Evolutionary conservation across 2,797 vertebrate species (phyloP), one percentile per base, ranked within the genome.

Genomic region (Arvicola amphibius): DNA sequence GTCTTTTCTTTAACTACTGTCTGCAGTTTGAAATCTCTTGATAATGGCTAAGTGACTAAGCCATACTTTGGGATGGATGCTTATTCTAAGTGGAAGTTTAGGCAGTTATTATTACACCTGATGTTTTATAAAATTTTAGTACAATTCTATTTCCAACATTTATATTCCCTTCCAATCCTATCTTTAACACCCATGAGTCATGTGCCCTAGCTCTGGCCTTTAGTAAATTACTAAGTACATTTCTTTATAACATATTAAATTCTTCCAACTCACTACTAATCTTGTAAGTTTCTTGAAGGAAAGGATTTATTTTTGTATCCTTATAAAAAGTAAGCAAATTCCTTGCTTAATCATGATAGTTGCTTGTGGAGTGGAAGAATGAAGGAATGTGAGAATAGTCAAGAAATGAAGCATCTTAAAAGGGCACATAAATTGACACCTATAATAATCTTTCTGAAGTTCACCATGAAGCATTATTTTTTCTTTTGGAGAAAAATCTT

Each of bases 341-440:
- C 1, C 6, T 96, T 53, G 32, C 19, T 91, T 89, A 43, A 59
- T 56, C n/a, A 25, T 21, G 81, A 34, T 19, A 71, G 3, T 29
- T 34, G 2, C 53, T 48, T 86, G 12, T 95, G 40, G 13, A 76
- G 21, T 10, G 27, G 17, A 71, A 56, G 19, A 61, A 37, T 65
- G 32, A 67, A 78, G 46, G 4, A 53, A 79, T n/a, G 11, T 19
- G 37, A 85, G 67, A 27, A 12, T 40, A 46, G 78, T 65, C 0
- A 65, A 69, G 16, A 92, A 73, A 27, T 91, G 12, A 91, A 91
- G 59, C 74, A 94, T 76, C 77, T 13, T 25, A 53, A 78, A 78
- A 91, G 17, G 43, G 53, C 16, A 78, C 34, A 13, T 77, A 63
- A 46, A 25, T 71, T 56, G 46, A 59, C 4, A 80, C 40, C 27